Percentiles rank a stretch among this genome's conserved stretches.
Evolutionary conservation across 2,888 invertebrate species (phyloP).

Genomic region (Spisula subtruncata): DNA sequence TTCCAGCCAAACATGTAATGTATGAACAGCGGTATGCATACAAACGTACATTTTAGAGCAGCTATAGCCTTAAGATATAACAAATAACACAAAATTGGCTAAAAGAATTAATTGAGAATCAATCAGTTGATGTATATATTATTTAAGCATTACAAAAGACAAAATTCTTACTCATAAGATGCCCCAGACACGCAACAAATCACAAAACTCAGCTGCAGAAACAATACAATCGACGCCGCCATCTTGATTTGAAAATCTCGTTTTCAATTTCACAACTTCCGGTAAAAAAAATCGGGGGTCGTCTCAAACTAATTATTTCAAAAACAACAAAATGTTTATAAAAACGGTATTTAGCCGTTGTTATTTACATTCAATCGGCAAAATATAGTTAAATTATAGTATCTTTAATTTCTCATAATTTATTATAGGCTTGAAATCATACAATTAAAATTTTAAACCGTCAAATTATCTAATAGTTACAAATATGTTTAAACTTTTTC

Average conservation of each 20-base stretch:
- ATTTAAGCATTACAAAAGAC: background rate
- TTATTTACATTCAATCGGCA: too few species aligned
- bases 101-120: too few species aligned
- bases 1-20: too few species aligned
- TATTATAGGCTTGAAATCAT: background rate
- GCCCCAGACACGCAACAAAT: constrained; percentile 42
- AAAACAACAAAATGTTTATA: background rate
- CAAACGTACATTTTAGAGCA: too few species aligned
- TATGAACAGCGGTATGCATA: too few species aligned
- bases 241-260: constrained; percentile 48
- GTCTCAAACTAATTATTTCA: constrained; percentile 39
- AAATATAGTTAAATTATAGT: too few species aligned
- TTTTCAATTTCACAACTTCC: constrained; percentile 32
- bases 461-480: background rate
- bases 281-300: constrained; percentile 12
- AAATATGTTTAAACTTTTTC: background rate
- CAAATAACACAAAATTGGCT: too few species aligned
- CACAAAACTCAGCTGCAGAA: constrained; percentile 32
- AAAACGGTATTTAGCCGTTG: too few species aligned
- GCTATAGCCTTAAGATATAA: too few species aligned
- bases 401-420: too few species aligned
- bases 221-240: constrained; percentile 51
- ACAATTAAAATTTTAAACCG: background rate
- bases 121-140: too few species aligned
- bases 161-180: constrained; percentile 63